Base-by-base conservation (phyloP, 2,797 vertebrate genomes). In the Ptychadena robeensis region DNA sequence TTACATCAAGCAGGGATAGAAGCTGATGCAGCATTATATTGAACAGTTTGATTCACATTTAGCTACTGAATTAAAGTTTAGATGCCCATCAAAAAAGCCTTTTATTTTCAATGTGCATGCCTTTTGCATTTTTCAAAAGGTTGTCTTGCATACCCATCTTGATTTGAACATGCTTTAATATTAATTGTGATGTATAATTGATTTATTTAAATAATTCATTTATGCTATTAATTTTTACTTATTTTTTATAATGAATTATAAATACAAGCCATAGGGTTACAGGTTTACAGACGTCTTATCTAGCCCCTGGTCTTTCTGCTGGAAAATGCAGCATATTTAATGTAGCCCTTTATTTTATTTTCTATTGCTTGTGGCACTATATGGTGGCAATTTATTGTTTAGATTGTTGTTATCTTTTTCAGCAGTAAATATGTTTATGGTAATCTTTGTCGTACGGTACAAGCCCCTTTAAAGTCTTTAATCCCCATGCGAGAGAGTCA, bases 1-100 rank as follows among this genome's bases (percentile, higher is more conserved):
- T 82, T 69, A 76, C 35, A 75, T 82, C 80, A 82, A 61, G 37
- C 64, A 38, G 3, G 18, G 3, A 61, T 37, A 75, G 18, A 68
- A 27, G 72, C 53, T 68, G 64, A 63, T 76, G 34, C 48, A 38
- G 31, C 14, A 28, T 12, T 34, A 27, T 68, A 14, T 31, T 53
- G 38, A 53, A 34, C 30, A 78, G 63, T 59, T 59, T 59, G n/a
- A 68, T 53, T 25, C 11, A 53, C 66, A 31, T 67, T 4, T 8
- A 68, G n/a, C 5, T 28, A 34, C 25, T 35, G 15, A 68, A 34
- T 57, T 31, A 67, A 37, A 78, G 11, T 78, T 53, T 78, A 35
- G 32, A 12, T 18, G n/a, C 9, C 9, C 18, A 18, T 32, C 30
- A 66, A 22, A 3, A 14, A n/a, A 25, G 34, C 34, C 18, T 9